These are phyloP conservation scores for Psittacara wagleri DNA, from an alignment of 2,113 vertebrate genomes.

Conservation along the genomic window DNA sequence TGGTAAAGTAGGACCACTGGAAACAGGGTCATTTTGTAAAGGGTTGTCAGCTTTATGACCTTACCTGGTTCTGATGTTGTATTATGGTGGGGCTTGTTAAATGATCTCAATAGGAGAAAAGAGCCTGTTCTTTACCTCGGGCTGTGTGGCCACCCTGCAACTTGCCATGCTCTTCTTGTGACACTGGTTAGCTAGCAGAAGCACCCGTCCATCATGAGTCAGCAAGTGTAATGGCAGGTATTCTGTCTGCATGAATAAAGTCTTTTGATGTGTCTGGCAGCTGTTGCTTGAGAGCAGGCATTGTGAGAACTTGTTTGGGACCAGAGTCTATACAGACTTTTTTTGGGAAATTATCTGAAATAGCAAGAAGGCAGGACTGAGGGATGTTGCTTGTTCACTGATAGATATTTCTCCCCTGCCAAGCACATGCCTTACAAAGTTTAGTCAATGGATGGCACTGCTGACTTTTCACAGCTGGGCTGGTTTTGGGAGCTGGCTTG, in stretches of 20 bases:
- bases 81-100: background rate
- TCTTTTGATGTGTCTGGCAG: background rate
- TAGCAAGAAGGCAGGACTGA: background rate
- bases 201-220: background rate
- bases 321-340: background rate
- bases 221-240: background rate
- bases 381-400: background rate
- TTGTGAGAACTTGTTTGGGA: background rate
- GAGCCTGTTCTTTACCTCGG: background rate
- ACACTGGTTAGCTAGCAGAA: background rate
- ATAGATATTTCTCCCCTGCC: background rate
- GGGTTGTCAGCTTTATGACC: background rate
- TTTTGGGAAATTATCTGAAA: background rate
- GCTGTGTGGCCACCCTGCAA: background rate
- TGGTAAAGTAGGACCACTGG: background rate
- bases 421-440: conserved; percentile 16
- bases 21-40: background rate
- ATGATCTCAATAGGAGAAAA: background rate
- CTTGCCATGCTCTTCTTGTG: background rate
- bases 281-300: background rate
- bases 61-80: background rate
- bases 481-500: background rate
- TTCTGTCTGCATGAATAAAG: background rate
- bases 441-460: conserved; percentile 63
- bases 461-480: conserved; percentile 9